A percentile compares a stretch with the other conserved stretches of the same genome.
Evolutionary conservation across 1,140 invertebrate genomes (phyloP).

Genomic region (Sminthurinus signatus): DNA sequence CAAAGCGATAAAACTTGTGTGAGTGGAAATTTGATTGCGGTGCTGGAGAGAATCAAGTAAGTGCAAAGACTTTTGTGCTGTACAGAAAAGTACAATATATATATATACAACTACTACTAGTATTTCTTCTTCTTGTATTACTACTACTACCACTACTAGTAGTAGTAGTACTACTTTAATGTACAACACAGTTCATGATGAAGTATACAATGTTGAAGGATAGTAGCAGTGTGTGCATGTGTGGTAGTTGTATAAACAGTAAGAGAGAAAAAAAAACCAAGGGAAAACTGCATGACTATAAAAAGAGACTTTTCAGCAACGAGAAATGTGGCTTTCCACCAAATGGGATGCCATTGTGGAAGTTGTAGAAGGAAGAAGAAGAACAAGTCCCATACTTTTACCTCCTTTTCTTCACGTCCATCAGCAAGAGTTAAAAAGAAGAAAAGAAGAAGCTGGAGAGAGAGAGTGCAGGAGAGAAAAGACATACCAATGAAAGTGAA

Average conservation of each 20-base stretch:
- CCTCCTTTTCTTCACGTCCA: background rate
- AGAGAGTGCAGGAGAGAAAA: background rate
- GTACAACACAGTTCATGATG: too few relatives aligned
- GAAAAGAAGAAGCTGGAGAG: background rate
- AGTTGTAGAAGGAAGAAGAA: too few relatives aligned
- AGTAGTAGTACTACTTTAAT: too few relatives aligned
- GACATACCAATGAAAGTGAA: background rate
- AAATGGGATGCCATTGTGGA: too few relatives aligned
- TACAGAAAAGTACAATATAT: background rate
- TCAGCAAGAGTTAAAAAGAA: background rate
- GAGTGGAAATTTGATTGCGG: background rate
- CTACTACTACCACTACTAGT: too few relatives aligned
- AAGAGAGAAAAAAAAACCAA: too few relatives aligned
- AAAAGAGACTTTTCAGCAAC: background rate
- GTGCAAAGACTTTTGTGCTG: background rate
- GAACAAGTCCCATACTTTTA: background rate
- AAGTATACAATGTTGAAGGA: too few relatives aligned
- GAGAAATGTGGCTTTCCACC: background rate
- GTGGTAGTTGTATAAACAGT: background rate
- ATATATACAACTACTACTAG: too few relatives aligned
- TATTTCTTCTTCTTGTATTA: too few relatives aligned
- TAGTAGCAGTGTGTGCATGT: background rate
- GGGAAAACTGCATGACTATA: too few relatives aligned
- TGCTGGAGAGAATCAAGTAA: background rate
- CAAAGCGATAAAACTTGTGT: background rate